phyloP scores from a whole-genome alignment of 2,888 invertebrate species.

The Keiferia lycopersicella region DNA sequence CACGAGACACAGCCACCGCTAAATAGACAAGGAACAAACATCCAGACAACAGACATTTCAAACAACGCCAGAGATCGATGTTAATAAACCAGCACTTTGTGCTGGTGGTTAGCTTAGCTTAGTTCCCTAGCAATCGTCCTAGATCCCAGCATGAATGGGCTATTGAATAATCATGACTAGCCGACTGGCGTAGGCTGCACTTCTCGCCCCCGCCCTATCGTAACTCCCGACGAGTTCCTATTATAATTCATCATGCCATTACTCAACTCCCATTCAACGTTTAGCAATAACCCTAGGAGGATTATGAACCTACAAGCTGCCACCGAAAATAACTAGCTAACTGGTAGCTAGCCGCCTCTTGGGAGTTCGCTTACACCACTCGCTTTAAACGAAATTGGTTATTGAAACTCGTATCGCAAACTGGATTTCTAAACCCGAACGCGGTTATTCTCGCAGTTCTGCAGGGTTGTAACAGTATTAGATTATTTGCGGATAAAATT shows the following conservation, averaged over 20 bases:
- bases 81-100: conserved; percentile 6
- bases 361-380: conserved; percentile 7
- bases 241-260: conserved; percentile 26
- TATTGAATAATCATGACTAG: conserved; percentile 77
- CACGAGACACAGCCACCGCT: neutral
- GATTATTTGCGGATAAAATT: conserved; percentile 6
- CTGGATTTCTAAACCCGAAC: conserved; percentile 4
- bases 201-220: conserved; percentile 41
- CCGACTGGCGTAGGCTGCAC: conserved; percentile 61
- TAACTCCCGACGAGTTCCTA: conserved; percentile 10
- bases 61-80: neutral
- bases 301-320: conserved; percentile 16
- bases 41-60: neutral
- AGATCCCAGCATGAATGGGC: conserved; percentile 55
- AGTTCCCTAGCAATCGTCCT: conserved; percentile 68
- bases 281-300: conserved; percentile 7
- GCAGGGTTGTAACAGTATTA: conserved; percentile 4
- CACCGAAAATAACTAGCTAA: neutral
- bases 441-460: conserved; percentile 3
- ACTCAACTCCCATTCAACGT: conserved; percentile 15
- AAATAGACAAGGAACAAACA: neutral
- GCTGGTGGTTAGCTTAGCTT: conserved; percentile 36
- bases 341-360: neutral
- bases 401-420: conserved; percentile 9
- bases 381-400: conserved; percentile 3